Evolutionary conservation across 2,797 vertebrate genomes (phyloP), one percentile per base, ranked within the genome.

Genomic region (Leptoclinus maculatus): DNA sequence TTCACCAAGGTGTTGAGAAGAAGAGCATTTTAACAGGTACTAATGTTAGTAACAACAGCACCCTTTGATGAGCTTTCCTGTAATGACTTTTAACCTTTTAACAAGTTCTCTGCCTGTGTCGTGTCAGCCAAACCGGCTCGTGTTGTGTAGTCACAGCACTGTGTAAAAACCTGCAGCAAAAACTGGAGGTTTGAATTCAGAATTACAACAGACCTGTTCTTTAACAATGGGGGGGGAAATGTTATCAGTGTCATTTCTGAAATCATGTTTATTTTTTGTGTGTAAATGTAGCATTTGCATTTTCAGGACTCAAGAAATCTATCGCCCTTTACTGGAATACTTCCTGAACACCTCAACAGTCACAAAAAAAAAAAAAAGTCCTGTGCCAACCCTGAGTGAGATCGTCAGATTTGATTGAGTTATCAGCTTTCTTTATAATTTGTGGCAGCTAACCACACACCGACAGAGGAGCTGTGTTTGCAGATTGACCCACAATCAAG

Each of bases 21-120:
- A 69, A 21, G n/a, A 60, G 36, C 51, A 34, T 43, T 75, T 60
- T 4, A 59, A 34, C 56, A 83, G 74, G 79, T 85, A 78, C 34
- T 6, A 6, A 41, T 39, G 39, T 66, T 21, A 39, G 14, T 14
- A 62, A 62, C n/a, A 53, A 7, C 38, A 23, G 21, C 2, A 7
- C 13, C 43, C 43, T 34, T 1, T 59, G 19, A 45, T 43, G 6
- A 49, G 51, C n/a, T 65, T 74, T 34, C 60, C 34, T 65, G 23
- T 68, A 49, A 43, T 53, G 19, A 59, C 57, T n/a, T 21, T 36
- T n/a, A 38, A 36, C 13, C 57, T n/a, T 21, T 36, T n/a, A 38
- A 36, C 13, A 3, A 38, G 59, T 41, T 23, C 2, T 38, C n/a
- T 62, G 59, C 13, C 25, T 11, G 13, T n/a, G 9, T 21, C 2